Percentiles rank a stretch among this genome's conserved stretches.
Evolutionary conservation across 2,113 vertebrate genomes (phyloP).

Genomic region (Nanorana parkeri): DNA sequence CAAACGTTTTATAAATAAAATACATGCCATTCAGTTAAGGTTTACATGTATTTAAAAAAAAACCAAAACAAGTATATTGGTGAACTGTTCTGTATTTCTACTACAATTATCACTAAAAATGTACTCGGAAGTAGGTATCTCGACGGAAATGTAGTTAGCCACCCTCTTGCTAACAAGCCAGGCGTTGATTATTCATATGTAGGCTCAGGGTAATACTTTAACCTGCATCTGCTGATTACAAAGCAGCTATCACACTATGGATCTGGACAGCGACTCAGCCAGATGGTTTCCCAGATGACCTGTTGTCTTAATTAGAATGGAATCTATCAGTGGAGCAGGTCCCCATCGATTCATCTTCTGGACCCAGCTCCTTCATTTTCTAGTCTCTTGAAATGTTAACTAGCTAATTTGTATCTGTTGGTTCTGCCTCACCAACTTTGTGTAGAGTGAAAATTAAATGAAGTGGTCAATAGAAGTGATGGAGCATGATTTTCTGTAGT

Average conservation of each 20-base stretch:
- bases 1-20: too few relatives aligned
- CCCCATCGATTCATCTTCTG: conserved; percentile 12
- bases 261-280: neutral
- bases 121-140: neutral
- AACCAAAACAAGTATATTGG: too few relatives aligned
- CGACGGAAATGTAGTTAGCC: neutral
- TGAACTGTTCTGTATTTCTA: neutral
- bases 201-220: conserved; percentile 11
- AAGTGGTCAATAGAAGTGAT: conserved; percentile 14
- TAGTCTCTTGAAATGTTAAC: conserved; percentile 8
- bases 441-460: conserved; percentile 22
- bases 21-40: too few relatives aligned
- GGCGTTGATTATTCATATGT: neutral
- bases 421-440: conserved; percentile 21
- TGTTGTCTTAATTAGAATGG: conserved; percentile 36
- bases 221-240: neutral
- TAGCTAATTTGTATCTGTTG: conserved; percentile 26
- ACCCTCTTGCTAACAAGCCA: neutral
- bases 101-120: neutral
- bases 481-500: neutral
- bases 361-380: neutral
- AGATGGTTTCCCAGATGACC: conserved; percentile 25
- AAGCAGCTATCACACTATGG: neutral
- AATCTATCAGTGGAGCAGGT: conserved; percentile 22
- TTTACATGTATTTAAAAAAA: too few relatives aligned